A percentile compares a stretch with the other conserved stretches of the same genome.
Evolutionary conservation across 2,797 vertebrate species (phyloP).

Genomic region (Cynodonichthys magdalenae): DNA sequence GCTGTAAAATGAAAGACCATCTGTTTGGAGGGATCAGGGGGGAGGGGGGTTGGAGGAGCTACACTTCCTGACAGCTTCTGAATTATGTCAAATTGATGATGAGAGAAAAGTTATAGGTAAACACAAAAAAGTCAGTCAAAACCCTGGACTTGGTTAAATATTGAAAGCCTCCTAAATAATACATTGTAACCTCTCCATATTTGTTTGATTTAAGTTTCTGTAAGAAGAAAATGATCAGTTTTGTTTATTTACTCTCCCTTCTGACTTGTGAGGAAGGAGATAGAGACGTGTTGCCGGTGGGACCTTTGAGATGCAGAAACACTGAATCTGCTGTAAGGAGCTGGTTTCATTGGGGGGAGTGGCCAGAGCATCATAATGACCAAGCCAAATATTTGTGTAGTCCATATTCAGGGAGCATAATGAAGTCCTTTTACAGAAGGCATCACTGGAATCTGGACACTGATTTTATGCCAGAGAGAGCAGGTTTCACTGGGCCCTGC

Average conservation of each 20-base stretch:
- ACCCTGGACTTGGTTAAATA: no score
- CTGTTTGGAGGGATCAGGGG: conserved; percentile 45
- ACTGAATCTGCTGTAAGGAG: conserved; percentile 68
- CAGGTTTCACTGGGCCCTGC: conserved; percentile 72
- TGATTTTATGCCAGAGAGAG: conserved; percentile 74
- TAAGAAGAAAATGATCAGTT: not conserved
- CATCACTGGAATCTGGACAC: conserved; percentile 77
- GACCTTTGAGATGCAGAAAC: conserved; percentile 62
- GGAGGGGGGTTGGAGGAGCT: conserved; percentile 36
- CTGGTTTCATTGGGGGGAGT: conserved; percentile 57
- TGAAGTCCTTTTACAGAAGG: conserved; percentile 79
- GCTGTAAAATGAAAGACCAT: conserved; percentile 59
- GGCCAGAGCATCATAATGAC: conserved; percentile 80
- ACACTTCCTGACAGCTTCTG: conserved; percentile 51
- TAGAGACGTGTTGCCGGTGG: conserved; percentile 23
- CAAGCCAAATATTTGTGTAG: conserved; percentile 82
- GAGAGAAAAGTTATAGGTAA: conserved; percentile 6
- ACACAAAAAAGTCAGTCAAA: not conserved
- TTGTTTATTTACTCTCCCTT: conserved; percentile 14
- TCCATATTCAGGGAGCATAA: conserved; percentile 80
- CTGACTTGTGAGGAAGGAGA: conserved; percentile 35
- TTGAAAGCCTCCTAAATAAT: not conserved
- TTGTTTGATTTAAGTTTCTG: not conserved
- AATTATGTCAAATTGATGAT: conserved; percentile 48
- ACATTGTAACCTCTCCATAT: not conserved